Evolutionary conservation across 1,140 invertebrate genomes (phyloP).

Genomic region (Penaeus chinensis): DNA sequence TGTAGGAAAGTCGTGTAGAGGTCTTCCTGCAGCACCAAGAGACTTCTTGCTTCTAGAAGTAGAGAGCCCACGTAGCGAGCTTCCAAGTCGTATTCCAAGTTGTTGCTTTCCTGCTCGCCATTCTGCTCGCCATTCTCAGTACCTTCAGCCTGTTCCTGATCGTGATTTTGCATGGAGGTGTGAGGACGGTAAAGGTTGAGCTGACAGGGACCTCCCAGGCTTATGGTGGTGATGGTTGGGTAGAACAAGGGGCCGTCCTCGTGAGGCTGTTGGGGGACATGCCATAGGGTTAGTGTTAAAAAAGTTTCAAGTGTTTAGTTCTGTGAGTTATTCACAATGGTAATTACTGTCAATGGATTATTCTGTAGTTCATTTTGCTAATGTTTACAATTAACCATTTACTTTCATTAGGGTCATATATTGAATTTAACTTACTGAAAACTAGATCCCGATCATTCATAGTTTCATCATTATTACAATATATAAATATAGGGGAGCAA

Average conservation of each 20-base stretch:
- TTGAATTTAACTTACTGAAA: too few species aligned
- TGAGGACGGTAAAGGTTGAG: constrained; percentile 82
- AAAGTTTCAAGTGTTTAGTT: not conserved
- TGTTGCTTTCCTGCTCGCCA: not conserved
- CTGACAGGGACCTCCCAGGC: constrained; percentile 88
- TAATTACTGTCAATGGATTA: too few species aligned
- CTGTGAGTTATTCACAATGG: too few species aligned
- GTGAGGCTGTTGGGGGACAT: constrained; percentile 75
- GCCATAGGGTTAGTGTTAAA: not conserved
- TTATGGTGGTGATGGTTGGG: constrained; percentile 93
- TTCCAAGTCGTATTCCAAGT: not conserved
- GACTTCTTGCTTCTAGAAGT: constrained; percentile 86
- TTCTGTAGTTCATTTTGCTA: too few species aligned
- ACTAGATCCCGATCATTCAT: too few species aligned
- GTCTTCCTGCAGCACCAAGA: constrained; percentile 85
- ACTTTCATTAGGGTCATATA: too few species aligned
- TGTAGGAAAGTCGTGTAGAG: constrained; percentile 90
- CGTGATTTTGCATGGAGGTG: constrained; percentile 27
- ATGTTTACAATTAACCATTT: too few species aligned
- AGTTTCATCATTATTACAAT: too few species aligned
- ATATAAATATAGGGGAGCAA: too few species aligned
- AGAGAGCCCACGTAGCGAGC: constrained; percentile 71
- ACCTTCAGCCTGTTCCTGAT: not conserved
- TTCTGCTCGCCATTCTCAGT: not conserved
- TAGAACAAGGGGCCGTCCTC: constrained; percentile 94